phyloP scores from a whole-genome alignment of 2,113 vertebrate genomes.

The Gymnorhina tibicen region DNA sequence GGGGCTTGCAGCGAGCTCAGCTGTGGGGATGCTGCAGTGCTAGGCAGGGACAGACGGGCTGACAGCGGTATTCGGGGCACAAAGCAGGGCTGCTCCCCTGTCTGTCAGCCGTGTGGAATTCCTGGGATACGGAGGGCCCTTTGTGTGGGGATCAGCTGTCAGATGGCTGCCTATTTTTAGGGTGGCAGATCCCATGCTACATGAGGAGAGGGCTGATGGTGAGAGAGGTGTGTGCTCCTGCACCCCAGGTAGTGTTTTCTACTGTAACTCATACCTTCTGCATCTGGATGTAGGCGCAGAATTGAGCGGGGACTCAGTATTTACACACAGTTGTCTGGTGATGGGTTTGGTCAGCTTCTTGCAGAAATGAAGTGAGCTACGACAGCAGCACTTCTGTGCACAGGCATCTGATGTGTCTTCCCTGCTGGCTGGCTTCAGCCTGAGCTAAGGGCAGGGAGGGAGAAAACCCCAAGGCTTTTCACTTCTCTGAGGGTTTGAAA shows the following conservation, averaged over 20 bases:
- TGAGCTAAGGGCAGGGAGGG: neutral
- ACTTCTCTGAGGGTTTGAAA: neutral
- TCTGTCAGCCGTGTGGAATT: conserved; percentile 32
- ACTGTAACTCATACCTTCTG: rapidly evolving
- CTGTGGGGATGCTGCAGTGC: neutral
- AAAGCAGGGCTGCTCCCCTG: conserved; percentile 38
- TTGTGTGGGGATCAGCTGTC: conserved; percentile 69
- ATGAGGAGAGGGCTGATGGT: neutral
- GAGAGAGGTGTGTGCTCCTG: neutral
- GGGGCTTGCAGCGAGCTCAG: neutral
- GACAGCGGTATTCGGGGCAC: neutral
- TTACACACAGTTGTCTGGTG: neutral
- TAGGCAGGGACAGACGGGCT: neutral
- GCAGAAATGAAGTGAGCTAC: neutral
- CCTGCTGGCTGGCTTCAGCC: neutral
- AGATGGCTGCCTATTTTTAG: conserved; percentile 47
- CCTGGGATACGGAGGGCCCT: conserved; percentile 42
- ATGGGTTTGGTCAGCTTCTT: neutral
- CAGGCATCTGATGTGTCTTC: neutral
- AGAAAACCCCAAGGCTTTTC: neutral
- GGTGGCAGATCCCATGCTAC: neutral
- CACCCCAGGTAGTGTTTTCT: neutral
- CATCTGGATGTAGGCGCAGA: too few relatives aligned
- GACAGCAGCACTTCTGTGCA: neutral
- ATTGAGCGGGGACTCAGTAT: neutral